Evolutionary conservation across 2,113 vertebrate genomes (phyloP).

Genomic region (Halichoerus grypus): DNA sequence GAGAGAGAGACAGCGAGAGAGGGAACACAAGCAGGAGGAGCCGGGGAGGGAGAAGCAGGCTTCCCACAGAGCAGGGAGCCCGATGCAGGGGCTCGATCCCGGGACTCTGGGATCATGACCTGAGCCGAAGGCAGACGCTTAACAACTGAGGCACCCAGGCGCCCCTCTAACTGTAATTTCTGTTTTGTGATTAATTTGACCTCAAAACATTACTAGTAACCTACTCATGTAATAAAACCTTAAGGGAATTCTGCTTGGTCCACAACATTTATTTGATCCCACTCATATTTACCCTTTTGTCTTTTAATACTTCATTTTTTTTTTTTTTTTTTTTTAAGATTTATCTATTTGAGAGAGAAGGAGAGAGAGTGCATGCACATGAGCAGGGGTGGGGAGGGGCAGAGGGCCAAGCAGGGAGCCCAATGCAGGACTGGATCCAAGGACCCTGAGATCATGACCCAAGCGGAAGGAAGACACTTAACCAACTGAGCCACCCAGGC

Average conservation of each 20-base stretch:
- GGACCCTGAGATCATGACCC: neutral
- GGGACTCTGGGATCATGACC: no score
- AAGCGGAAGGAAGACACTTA: neutral
- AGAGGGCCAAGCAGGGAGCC: neutral
- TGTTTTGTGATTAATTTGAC: neutral
- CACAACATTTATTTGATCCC: neutral
- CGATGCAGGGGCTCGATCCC: no score
- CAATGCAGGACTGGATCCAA: neutral
- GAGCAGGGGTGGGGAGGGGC: neutral
- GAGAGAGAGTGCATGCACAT: neutral
- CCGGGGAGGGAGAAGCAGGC: no score
- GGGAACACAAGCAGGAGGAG: no score
- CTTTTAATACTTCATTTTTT: neutral
- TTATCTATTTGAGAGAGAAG: neutral
- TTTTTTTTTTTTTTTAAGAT: neutral
- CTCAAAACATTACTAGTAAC: neutral
- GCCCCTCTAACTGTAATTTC: neutral
- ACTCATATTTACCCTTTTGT: neutral
- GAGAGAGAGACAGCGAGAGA: no score
- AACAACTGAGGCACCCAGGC: no score
- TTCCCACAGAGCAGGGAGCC: no score
- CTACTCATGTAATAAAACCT: constrained; percentile 23
- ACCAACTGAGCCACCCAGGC: neutral
- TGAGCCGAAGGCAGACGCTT: no score
- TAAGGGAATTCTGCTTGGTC: neutral